Conservation (phyloP, 2,888 invertebrate species). For the Trypoxylon attenuatum region DNA sequence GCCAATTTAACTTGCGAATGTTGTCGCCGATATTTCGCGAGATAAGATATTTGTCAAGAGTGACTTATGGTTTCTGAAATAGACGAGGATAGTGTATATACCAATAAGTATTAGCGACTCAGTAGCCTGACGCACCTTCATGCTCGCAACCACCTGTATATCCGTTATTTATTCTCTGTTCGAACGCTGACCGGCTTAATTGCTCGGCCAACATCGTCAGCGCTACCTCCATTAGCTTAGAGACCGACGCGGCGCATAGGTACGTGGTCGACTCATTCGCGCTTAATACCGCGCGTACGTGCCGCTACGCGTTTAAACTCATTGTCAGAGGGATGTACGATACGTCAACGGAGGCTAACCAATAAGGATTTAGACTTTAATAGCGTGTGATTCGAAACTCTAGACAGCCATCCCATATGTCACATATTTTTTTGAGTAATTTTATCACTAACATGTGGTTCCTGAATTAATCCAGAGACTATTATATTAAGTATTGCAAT, state of each 20-base stretch:
- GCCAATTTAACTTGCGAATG: constrained; percentile 4
- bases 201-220: constrained; percentile 62
- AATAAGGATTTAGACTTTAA: no score
- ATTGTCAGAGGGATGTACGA: no score
- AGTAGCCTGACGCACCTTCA: no score
- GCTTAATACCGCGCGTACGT: constrained; percentile 44
- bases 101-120: no score
- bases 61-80: background rate
- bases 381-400: constrained; percentile 32
- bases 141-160: constrained; percentile 58
- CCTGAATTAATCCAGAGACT: no score
- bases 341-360: no score
- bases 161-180: constrained; percentile 63
- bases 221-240: constrained; percentile 61
- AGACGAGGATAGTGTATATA: no score
- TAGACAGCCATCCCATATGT: no score
- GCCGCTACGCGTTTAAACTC: constrained; percentile 34
- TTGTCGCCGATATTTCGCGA: constrained; percentile 1
- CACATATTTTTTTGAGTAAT: no score
- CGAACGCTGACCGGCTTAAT: constrained; percentile 58
- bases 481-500: no score
- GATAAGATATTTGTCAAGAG: constrained; percentile 16
- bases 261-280: constrained; percentile 44
- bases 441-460: no score
- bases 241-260: constrained; percentile 40